Percentiles rank a stretch among this genome's conserved stretches.
Conservation (phyloP, 1,140 invertebrate species). For the Papilio dardanus region DNA sequence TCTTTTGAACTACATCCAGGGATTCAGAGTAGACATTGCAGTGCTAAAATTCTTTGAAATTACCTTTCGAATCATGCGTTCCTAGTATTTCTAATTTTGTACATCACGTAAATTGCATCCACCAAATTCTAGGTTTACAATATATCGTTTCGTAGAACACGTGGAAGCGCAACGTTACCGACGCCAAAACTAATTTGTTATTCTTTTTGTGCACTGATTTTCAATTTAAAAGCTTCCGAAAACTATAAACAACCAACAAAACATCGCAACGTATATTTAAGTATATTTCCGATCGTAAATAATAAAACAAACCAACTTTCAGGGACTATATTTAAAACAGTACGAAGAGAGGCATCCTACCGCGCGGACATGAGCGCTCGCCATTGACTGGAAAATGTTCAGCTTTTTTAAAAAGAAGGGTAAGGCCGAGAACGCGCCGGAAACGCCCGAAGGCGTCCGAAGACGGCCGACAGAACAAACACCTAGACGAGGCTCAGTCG, state of each 20-base stretch:
- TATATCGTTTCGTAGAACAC: neutral
- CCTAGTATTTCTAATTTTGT: conserved; percentile 7
- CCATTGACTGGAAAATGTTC: conserved; percentile 62
- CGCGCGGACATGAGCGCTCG: conserved; percentile 54
- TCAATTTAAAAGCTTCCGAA: neutral
- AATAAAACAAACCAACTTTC: conserved; percentile 32
- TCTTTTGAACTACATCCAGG: too few species aligned
- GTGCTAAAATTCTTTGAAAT: neutral
- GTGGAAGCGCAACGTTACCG: neutral
- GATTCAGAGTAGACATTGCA: too few species aligned
- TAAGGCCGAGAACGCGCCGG: conserved; percentile 59
- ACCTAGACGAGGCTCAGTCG: conserved; percentile 53
- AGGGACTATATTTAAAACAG: conserved; percentile 50
- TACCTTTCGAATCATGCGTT: neutral
- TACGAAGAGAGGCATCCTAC: conserved; percentile 45
- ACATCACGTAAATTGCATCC: neutral
- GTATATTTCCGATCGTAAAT: conserved; percentile 12
- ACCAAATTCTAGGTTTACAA: conserved; percentile 1
- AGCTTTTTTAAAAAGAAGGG: conserved; percentile 75
- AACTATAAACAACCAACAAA: conserved; percentile 25
- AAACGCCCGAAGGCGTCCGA: conserved; percentile 56
- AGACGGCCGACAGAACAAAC: conserved; percentile 50
- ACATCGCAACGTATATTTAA: conserved; percentile 35
- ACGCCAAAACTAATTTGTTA: neutral
- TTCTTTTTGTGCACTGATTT: neutral